Evolutionary conservation across 2,113 vertebrate genomes (phyloP), one percentile per base, ranked within the genome.

Genomic region (Dipodomys stephensi): DNA sequence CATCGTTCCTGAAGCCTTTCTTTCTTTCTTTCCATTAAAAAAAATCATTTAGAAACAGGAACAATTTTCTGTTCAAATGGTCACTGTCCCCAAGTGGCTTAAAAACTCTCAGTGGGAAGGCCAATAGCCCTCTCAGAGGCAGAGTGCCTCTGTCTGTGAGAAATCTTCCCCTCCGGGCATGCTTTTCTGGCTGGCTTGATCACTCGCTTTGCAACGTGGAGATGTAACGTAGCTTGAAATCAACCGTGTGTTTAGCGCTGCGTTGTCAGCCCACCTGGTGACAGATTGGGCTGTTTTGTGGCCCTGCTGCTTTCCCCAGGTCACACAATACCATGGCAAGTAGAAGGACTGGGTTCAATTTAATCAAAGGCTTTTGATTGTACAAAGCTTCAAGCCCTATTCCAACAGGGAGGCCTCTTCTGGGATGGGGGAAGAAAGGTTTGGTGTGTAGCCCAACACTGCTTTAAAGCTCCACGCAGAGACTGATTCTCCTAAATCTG

Each of bases 11-110:
- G 96, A 97, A 93, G 97, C 86, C 27, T 72, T 72, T 89, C 91
- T 97, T 95, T 88, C 10, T 80, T 88, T 93, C 87, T 68, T 65
- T 49, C 49, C 18, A 57, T 22, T 57, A 57, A 57, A 57, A 57
- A 77, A 83, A 94, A 88, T 94, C 90, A 80, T 92, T 96, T 95
- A 93, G 90, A 87, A 94, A 94, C 88, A 93, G 96, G 95, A 97
- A 94, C 96, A 95, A 97, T 98, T 98, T 98, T 97, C 93, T 98
- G 97, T 98, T 98, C 98, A 97, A 96, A 98, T 97, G 98, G 93
- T 97, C n/a, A 87, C 96, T 97, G 97, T 98, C 97, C 97, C 97
- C 96, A 94, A 94, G 91, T 97, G 97, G 96, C 98, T 98, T 98
- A 96, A 92, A 97, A 97, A 97, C 97, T 98, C 96, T 94, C 98